phyloP scores from a whole-genome alignment of 1,140 invertebrate genomes.

The Cotesia vestalis region DNA sequence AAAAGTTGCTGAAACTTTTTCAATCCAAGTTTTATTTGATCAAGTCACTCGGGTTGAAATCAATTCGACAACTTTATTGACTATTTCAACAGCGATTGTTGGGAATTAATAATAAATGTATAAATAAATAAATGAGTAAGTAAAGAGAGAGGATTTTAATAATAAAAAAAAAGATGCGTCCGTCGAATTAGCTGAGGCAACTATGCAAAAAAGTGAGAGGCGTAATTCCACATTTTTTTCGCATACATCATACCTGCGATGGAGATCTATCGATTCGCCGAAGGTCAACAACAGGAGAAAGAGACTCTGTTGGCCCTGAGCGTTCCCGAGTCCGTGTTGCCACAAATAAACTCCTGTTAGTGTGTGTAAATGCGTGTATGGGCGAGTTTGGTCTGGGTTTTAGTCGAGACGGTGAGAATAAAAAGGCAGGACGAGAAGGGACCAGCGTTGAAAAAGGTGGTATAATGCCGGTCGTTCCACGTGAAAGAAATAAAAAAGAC shows the following conservation, averaged over 20 bases:
- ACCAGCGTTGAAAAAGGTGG: slow-evolving; percentile 14
- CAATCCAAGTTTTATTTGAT: too few relatives aligned
- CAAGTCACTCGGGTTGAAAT: too few relatives aligned
- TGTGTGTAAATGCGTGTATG: neutral
- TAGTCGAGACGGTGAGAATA: neutral
- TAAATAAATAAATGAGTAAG: neutral
- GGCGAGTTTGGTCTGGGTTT: neutral
- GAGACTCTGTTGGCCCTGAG: too few relatives aligned
- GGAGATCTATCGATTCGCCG: slow-evolving; percentile 28
- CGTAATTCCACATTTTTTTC: slow-evolving; percentile 16
- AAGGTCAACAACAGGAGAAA: slow-evolving; percentile 29
- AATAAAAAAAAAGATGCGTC: neutral
- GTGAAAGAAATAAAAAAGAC: slow-evolving; percentile 12
- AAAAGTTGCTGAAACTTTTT: too few relatives aligned
- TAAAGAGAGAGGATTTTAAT: neutral
- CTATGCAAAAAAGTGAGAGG: slow-evolving; percentile 21
- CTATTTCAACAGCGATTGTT: too few relatives aligned
- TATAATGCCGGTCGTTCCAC: neutral
- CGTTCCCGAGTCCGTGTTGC: neutral
- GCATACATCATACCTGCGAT: slow-evolving; percentile 18
- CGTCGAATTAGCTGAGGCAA: neutral
- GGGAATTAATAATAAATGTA: too few relatives aligned
- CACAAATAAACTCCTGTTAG: neutral
- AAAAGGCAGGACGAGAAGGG: slow-evolving; percentile 2
- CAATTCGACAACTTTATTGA: too few relatives aligned